A percentile compares a stretch with the other conserved stretches of the same genome.
phyloP scores from a whole-genome alignment of 2,113 vertebrate genomes.

The Elanoides forficatus region DNA sequence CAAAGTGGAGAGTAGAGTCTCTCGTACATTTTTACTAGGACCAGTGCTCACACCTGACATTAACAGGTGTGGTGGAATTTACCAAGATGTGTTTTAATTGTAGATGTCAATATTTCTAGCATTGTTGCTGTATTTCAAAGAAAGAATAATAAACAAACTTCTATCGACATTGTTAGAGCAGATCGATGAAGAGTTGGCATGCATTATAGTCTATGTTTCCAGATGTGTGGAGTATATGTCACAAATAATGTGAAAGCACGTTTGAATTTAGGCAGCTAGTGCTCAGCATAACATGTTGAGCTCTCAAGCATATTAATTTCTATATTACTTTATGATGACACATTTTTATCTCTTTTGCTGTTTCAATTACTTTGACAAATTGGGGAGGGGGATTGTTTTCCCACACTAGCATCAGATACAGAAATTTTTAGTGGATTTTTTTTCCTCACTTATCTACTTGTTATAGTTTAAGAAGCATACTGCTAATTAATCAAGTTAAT shows the following conservation, averaged over 20 bases:
- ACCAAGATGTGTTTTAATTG: not conserved
- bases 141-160: not conserved
- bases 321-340: conserved; percentile 1
- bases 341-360: conserved; percentile 41
- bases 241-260: not conserved
- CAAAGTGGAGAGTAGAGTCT: not conserved
- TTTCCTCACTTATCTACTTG: not conserved
- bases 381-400: not conserved
- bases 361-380: conserved; percentile 46
- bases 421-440: not conserved
- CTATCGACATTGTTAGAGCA: not conserved
- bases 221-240: not conserved
- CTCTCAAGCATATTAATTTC: conserved; percentile 34
- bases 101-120: not conserved
- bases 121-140: not conserved
- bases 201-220: not conserved
- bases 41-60: not conserved
- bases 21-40: not conserved
- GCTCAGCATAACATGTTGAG: conserved; percentile 7
- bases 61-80: not conserved
- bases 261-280: conserved; percentile 15
- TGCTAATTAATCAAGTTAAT: conserved; percentile 47
- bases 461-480: conserved; percentile 11
- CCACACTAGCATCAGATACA: not conserved
- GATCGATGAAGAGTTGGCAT: not conserved